phyloP scores from a whole-genome alignment of 2,113 vertebrate species.

The Ia io region DNA sequence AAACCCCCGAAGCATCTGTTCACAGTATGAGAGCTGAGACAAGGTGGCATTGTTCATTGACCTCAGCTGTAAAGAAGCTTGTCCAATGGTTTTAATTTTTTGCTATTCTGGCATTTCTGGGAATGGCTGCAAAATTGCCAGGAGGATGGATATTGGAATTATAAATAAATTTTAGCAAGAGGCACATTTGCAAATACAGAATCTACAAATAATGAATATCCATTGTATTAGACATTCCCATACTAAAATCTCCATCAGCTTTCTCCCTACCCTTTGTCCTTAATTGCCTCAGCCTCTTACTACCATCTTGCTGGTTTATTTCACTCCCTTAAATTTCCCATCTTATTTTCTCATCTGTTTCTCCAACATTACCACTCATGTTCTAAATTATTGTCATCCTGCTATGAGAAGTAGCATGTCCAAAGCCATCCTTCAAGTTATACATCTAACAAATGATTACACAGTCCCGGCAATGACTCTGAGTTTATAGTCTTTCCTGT shows the following conservation, averaged over 20 bases:
- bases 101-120: background rate
- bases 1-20: background rate
- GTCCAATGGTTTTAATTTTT: background rate
- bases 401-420: background rate
- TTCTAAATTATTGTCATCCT: slow-evolving; percentile 8
- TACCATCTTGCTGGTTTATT: background rate
- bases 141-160: background rate
- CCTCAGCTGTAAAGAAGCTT: background rate
- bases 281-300: background rate
- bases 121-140: background rate
- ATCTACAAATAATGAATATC: background rate
- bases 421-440: slow-evolving; percentile 22
- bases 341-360: slow-evolving; percentile 27
- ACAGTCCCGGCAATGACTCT: background rate
- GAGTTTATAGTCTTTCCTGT: background rate
- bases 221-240: background rate
- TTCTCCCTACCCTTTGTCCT: background rate
- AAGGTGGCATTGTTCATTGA: background rate
- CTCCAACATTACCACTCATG: background rate
- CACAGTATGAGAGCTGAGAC: background rate
- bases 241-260: background rate
- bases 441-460: background rate
- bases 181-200: background rate
- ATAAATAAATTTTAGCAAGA: background rate
- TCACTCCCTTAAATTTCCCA: background rate